A percentile compares a stretch with the other conserved stretches of the same genome.
These are phyloP conservation scores for Columba janthina DNA, from an alignment of 2,113 vertebrate species.

Conservation along the genomic window DNA sequence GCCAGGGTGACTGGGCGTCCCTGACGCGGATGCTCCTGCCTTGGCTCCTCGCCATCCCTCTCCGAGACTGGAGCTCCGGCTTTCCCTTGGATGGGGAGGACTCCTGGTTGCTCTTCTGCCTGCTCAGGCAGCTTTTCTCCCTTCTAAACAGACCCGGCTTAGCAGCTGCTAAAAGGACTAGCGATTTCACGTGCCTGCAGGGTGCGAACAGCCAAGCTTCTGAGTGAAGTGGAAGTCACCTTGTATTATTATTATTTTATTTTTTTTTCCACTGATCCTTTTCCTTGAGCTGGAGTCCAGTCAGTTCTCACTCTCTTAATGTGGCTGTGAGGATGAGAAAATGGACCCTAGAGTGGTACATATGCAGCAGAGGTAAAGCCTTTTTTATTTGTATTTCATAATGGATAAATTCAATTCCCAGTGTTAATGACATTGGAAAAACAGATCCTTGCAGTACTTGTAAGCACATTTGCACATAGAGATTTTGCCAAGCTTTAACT, in stretches of 20 bases:
- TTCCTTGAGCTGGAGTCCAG: neutral
- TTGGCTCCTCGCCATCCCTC: conserved; percentile 3
- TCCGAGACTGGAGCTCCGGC: neutral
- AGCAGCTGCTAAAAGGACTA: neutral
- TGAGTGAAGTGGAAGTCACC: neutral
- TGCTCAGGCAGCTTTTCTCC: neutral
- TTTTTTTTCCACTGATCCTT: neutral
- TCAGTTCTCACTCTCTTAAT: neutral
- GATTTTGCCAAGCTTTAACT: neutral
- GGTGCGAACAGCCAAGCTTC: neutral
- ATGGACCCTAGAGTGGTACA: neutral
- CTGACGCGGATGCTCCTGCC: conserved; percentile 20
- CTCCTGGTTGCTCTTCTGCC: conserved; percentile 11
- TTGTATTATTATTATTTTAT: neutral
- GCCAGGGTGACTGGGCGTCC: conserved; percentile 53
- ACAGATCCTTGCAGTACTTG: neutral
- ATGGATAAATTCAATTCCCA: neutral
- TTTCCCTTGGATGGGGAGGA: neutral
- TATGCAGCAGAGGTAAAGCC: conserved; percentile 42
- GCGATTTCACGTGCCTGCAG: neutral
- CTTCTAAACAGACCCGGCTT: neutral
- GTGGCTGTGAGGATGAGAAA: neutral
- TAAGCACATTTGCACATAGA: neutral
- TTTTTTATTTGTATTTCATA: conserved; percentile 2
- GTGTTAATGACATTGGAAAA: neutral